Evolutionary conservation across 2,888 invertebrate genomes (phyloP), one percentile per base, ranked within the genome.

Genomic region (Itoplectis maculator): DNA sequence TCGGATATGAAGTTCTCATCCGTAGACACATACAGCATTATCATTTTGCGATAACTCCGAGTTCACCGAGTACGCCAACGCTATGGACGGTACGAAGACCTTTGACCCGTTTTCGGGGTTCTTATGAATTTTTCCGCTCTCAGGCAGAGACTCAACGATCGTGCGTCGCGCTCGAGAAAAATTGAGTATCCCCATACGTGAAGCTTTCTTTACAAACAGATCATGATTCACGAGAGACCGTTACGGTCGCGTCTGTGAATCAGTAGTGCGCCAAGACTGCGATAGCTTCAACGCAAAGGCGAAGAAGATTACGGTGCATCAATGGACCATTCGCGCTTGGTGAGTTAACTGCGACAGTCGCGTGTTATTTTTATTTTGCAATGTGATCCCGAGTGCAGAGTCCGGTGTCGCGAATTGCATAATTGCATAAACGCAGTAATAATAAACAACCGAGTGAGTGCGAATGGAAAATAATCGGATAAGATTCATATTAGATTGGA

Each of bases 261-360:
- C 11, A 51, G 56, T 54, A 70, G 78, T 70, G 29, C 11, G 56
- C 40, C 47, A 78, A 29, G 47, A 59, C 37, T 15, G 45, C 2
- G 73, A 59, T 56, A 40, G 54, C n/a, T 56, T 40, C 65, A 45
- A 23, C 54, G 56, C n/a, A n/a, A n/a, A n/a, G n/a, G n/a, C n/a
- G 37, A 37, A n/a, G 9, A 20, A 63, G 13, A 74, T 47, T 42
- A 4, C 18, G 18, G 40, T 11, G 4, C 15, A 56, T 47, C 23
- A 35, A 82, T 82, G 78, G 70, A 74, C 47, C 63, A 63, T 18
- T 47, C 49, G 56, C 37, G 29, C 54, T 47, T 54, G 78, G 78
- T 82, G 11, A 78, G 78, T 61, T 18, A 49, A 49, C 59, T 49
- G 20, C 54, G n/a, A 18, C 35, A 4, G 6, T 15, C 11, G 9